Percentiles rank a stretch among this genome's conserved stretches.
Conservation (phyloP, 2,797 vertebrate genomes). For the Uromys caudimaculatus region DNA sequence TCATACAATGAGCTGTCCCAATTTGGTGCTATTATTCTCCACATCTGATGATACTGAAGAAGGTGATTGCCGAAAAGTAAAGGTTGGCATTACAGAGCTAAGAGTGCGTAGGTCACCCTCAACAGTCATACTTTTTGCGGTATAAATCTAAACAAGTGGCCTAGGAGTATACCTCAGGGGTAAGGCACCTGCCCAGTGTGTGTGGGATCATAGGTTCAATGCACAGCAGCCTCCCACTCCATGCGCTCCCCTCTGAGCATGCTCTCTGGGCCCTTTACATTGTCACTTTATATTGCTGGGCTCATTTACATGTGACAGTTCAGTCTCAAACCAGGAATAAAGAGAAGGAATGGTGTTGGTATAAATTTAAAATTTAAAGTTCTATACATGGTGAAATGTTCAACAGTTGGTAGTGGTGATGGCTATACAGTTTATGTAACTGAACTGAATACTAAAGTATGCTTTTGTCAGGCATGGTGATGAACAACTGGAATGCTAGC, state of each 20-base stretch:
- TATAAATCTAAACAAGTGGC: neutral
- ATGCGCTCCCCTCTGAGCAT: neutral
- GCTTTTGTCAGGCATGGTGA: neutral
- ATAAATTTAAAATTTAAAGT: conserved; percentile 1
- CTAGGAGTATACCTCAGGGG: neutral
- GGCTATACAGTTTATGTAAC: neutral
- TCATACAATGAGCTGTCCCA: neutral
- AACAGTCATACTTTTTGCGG: neutral
- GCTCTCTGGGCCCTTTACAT: neutral
- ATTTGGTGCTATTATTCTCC: neutral
- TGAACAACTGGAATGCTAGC: neutral
- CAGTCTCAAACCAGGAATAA: neutral
- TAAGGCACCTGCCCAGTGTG: neutral
- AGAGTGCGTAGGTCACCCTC: neutral
- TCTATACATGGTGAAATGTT: neutral
- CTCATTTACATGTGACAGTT: neutral
- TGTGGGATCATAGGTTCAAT: neutral
- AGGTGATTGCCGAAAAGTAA: neutral
- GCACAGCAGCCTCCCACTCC: neutral
- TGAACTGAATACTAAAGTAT: neutral
- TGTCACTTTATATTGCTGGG: neutral
- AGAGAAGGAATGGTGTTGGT: neutral
- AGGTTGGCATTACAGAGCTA: neutral
- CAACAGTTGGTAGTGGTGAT: neutral
- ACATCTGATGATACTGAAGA: neutral